Conservation (phyloP, 2,113 vertebrate species). For the Abramis brama region DNA sequence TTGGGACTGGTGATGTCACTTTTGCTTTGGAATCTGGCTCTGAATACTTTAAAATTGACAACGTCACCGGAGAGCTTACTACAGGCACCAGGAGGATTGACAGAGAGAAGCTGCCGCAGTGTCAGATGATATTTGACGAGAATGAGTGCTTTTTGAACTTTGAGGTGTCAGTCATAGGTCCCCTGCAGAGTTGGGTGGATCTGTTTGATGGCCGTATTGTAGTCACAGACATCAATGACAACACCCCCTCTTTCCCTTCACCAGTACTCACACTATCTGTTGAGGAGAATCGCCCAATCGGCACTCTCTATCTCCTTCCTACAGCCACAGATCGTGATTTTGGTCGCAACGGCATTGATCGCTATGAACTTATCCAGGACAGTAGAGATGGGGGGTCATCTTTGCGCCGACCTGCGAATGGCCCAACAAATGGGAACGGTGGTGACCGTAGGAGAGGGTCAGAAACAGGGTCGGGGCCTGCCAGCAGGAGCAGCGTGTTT, state of each 20-base stretch:
- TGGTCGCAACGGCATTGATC: conserved; percentile 92
- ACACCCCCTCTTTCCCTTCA: conserved; percentile 95
- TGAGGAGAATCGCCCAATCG: conserved; percentile 95
- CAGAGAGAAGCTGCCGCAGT: conserved; percentile 94
- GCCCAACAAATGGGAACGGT: conserved; percentile 68
- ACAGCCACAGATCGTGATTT: conserved; percentile 95
- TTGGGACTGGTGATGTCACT: conserved; percentile 91
- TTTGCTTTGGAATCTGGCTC: conserved; percentile 96
- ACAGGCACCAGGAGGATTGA: conserved; percentile 90
- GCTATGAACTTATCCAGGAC: conserved; percentile 93
- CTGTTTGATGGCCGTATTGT: conserved; percentile 94
- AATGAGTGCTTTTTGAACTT: conserved; percentile 98
- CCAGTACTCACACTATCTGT: conserved; percentile 94
- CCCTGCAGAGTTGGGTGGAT: conserved; percentile 96
- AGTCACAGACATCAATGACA: conserved; percentile 96
- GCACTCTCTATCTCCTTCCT: conserved; percentile 94
- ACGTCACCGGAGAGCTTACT: conserved; percentile 94
- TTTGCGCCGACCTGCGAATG: conserved; percentile 67
- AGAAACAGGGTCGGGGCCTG: conserved; percentile 63
- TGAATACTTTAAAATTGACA: conserved; percentile 96
- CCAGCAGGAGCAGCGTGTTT: conserved; percentile 84
- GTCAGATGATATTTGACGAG: conserved; percentile 98
- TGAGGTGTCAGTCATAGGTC: conserved; percentile 96
- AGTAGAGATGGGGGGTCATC: conserved; percentile 66
- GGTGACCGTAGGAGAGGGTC: conserved; percentile 60